These are phyloP conservation scores for Phorcus lineatus DNA, from an alignment of 2,888 invertebrate species.

Conservation along the genomic window DNA sequence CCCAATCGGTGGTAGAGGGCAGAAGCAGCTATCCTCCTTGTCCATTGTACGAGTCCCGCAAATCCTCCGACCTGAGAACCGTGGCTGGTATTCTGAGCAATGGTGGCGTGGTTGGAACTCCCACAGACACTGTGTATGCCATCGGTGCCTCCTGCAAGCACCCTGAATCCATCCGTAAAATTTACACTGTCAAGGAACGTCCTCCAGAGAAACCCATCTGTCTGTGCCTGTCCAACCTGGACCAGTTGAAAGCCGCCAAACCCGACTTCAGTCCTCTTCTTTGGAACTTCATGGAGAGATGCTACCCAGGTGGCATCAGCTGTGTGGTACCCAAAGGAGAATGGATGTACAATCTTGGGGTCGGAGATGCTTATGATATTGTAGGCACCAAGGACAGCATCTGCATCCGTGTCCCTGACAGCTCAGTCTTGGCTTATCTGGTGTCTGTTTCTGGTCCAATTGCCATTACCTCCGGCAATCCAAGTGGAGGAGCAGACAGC, in stretches of 20 bases:
- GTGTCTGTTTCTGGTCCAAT: conserved; percentile 55
- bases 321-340: conserved; percentile 58
- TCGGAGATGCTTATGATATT: conserved; percentile 43
- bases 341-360: conserved; percentile 49
- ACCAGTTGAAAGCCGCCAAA: conserved; percentile 49
- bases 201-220: conserved; percentile 63
- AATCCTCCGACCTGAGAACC: conserved; percentile 43
- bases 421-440: conserved; percentile 54
- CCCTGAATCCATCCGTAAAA: conserved; percentile 50
- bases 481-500: conserved; percentile 59
- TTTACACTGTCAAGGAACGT: conserved; percentile 56
- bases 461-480: conserved; percentile 58
- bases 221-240: conserved; percentile 56
- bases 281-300: conserved; percentile 55
- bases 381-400: conserved; percentile 54
- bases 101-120: conserved; percentile 54
- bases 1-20: conserved; percentile 5
- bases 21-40: conserved; percentile 38
- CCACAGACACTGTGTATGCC: conserved; percentile 62
- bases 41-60: conserved; percentile 47
- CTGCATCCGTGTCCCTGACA: conserved; percentile 58
- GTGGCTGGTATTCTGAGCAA: conserved; percentile 48
- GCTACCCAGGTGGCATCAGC: conserved; percentile 59
- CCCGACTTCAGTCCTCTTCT: conserved; percentile 53
- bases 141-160: conserved; percentile 54